These are phyloP conservation scores for Drosophila varians DNA, from an alignment of 1,140 invertebrate species.

Conservation along the genomic window DNA sequence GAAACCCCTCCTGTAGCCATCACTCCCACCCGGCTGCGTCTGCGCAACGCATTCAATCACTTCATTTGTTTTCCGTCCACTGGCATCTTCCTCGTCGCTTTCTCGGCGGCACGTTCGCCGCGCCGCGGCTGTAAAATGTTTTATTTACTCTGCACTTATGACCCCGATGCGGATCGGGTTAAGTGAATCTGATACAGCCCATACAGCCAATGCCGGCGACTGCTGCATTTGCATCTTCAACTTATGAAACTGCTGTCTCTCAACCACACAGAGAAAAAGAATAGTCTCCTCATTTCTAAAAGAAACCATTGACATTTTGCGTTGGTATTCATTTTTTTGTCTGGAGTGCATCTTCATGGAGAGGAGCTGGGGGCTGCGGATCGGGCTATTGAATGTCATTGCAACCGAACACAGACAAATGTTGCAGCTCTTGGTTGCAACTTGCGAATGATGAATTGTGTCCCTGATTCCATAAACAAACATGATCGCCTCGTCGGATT, in stretches of 20 bases:
- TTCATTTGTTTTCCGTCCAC: slow-evolving; percentile 64
- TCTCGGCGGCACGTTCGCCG: slow-evolving; percentile 49
- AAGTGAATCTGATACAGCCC: slow-evolving; percentile 78
- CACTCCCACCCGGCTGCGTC: slow-evolving; percentile 23
- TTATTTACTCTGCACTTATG: slow-evolving; percentile 82
- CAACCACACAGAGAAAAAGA: not conserved
- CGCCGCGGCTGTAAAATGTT: slow-evolving; percentile 65
- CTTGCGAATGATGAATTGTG: slow-evolving; percentile 60
- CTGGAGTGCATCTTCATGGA: not conserved
- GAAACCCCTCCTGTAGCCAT: not conserved
- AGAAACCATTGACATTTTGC: not conserved
- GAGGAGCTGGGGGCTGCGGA: not conserved
- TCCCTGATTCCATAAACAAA: slow-evolving; percentile 51
- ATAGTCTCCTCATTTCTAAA: not conserved
- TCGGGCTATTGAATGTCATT: slow-evolving; percentile 49
- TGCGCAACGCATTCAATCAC: slow-evolving; percentile 74
- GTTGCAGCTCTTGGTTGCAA: slow-evolving; percentile 16
- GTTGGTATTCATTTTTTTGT: not conserved
- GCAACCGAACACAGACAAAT: slow-evolving; percentile 49
- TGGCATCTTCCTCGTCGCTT: slow-evolving; percentile 23
- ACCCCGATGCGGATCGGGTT: slow-evolving; percentile 75
- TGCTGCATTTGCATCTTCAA: slow-evolving; percentile 38
- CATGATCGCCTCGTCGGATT: slow-evolving; percentile 11
- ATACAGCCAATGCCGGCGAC: slow-evolving; percentile 13
- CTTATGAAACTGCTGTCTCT: slow-evolving; percentile 39